Percentiles rank a stretch among this genome's conserved stretches.
Conservation (phyloP, 2,888 invertebrate species). For the Conus canariensis region DNA sequence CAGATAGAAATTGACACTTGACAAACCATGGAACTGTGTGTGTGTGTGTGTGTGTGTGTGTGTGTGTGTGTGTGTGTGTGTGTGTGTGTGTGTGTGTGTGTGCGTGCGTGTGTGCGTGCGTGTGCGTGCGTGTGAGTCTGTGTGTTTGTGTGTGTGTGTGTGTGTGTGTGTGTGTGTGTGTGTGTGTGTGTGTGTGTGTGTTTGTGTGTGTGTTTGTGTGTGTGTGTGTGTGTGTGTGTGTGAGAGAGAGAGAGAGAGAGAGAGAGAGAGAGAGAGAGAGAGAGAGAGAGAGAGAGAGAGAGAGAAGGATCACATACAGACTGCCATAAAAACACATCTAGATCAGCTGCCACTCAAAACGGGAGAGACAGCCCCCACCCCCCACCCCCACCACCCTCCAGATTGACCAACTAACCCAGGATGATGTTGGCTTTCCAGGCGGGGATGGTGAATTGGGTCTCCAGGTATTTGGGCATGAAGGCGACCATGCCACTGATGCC, state of each 20-base stretch:
- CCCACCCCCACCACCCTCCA: no score
- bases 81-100: neutral
- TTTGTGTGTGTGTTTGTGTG: neutral
- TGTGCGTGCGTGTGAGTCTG: neutral
- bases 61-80: conserved; percentile 1
- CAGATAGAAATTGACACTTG: neutral
- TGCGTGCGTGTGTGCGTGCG: neutral
- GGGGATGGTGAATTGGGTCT: conserved; percentile 67
- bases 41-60: conserved; percentile 1
- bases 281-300: neutral
- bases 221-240: no score
- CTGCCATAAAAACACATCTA: no score
- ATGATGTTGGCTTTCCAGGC: conserved; percentile 67
- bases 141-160: neutral
- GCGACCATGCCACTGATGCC: conserved; percentile 59
- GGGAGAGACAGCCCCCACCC: no score
- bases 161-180: neutral
- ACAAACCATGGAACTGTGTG: neutral
- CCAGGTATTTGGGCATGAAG: conserved; percentile 68
- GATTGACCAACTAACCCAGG: conserved; percentile 57
- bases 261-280: neutral
- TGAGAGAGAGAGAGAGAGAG: no score
- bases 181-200: neutral
- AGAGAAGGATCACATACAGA: no score
- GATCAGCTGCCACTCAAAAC: no score